Conservation (phyloP, 2,113 vertebrate species). For the Pithys albifrons region DNA sequence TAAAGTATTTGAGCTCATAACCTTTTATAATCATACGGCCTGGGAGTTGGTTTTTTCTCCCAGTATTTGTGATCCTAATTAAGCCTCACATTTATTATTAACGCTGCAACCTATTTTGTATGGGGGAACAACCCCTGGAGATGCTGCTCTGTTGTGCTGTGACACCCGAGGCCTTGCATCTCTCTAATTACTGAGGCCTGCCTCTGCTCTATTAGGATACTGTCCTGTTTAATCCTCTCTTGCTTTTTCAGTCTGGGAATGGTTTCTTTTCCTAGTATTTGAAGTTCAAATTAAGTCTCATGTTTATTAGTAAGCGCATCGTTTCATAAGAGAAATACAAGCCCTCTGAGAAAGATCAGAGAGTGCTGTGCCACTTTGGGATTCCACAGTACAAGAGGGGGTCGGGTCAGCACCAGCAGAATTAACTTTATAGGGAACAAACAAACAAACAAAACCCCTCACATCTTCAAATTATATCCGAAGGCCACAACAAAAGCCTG, state of each 20-base stretch:
- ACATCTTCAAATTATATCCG: not conserved
- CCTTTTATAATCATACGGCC: slow-evolving; percentile 41
- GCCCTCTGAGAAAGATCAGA: slow-evolving; percentile 38
- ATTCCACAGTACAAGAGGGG: fast-evolving
- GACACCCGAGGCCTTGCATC: slow-evolving; percentile 21
- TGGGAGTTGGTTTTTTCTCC: slow-evolving; percentile 44
- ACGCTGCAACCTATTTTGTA: slow-evolving; percentile 30
- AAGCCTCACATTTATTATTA: slow-evolving; percentile 66
- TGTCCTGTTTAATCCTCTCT: slow-evolving; percentile 39
- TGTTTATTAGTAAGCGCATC: slow-evolving; percentile 37
- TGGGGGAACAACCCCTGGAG: not conserved
- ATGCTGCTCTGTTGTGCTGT: not conserved
- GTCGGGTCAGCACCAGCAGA: not conserved
- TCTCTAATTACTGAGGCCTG: slow-evolving; percentile 53
- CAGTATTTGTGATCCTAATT: slow-evolving; percentile 62
- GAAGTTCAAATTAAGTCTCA: slow-evolving; percentile 65
- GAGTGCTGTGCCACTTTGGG: not conserved
- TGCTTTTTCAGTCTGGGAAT: slow-evolving; percentile 9
- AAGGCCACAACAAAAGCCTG: not conserved
- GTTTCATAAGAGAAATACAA: not conserved
- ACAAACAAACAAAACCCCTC: not conserved
- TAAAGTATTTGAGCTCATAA: slow-evolving; percentile 15
- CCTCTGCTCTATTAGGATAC: slow-evolving; percentile 9
- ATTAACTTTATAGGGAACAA: not conserved
- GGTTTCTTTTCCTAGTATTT: slow-evolving; percentile 33